Base-by-base conservation (phyloP, 1,140 invertebrate genomes). In the Cardiocondyla obscurior region DNA sequence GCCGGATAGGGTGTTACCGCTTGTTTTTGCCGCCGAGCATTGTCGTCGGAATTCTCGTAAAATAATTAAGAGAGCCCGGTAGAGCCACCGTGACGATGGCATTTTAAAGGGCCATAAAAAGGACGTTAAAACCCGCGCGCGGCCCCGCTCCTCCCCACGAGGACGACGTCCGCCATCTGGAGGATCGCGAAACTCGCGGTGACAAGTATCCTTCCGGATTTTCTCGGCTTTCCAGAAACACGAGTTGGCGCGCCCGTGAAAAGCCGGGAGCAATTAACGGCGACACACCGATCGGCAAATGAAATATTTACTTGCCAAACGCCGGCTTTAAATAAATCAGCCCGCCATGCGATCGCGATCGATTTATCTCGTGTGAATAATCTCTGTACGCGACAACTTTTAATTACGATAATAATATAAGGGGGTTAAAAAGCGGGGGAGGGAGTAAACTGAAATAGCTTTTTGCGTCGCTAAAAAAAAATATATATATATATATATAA, bases 81-180 rank as follows among this genome's bases (percentile, higher is more conserved):
- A 90, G 25, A 60, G 89, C 88, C 88, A 87, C 86, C 77, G 88
- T 89, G 90, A 86, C 88, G 90, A 91, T 90, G 92, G 90, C 90
- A 93, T 92, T 94, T 93, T 93, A 94, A 93, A 92, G 90, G 90
- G 82, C 92, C 93, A 91, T 94, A 93, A 94, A 94, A 93, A 90
- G 90, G 87, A 91, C 93, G 90, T 92, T 93, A 94, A 93, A 93
- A 92, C 90, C 88, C 89, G 46, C 90, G 46, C 90, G 79, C 85
- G 83, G 62, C 90, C 87, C 79, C 73, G 69, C 60, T 87, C 81
- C 67, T 88, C 84, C 85, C 57, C 62, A 72, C 46, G 64, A 79
- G 3, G 51, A 64, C n/a, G 60, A 57, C 72, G 22, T 81, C 16
- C 73, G 42, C 67, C 81, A 77, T 76, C 82, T 83, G 83, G 55